Evolutionary conservation across 2,113 vertebrate species (phyloP).

Genomic region (Miniopterus natalensis): DNA sequence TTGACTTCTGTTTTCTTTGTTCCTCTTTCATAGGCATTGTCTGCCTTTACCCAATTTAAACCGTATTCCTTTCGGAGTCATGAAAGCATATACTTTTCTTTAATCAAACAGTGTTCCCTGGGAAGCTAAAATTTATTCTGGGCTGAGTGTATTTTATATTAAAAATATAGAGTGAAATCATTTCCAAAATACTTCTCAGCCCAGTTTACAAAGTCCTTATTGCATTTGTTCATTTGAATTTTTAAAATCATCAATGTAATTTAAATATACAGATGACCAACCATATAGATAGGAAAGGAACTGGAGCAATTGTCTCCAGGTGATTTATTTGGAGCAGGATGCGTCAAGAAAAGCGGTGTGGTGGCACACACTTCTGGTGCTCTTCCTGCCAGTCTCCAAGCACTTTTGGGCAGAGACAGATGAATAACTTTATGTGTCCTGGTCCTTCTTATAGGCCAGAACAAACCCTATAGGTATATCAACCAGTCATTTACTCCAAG

Average conservation of each 20-base stretch:
- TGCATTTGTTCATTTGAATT: conserved; percentile 69
- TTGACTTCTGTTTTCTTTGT: conserved; percentile 72
- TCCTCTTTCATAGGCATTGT: conserved; percentile 69
- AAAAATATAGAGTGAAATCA: conserved; percentile 60
- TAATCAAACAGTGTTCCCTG: conserved; percentile 71
- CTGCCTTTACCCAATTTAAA: conserved; percentile 77
- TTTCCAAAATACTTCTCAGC: conserved; percentile 68
- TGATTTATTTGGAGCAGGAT: not conserved
- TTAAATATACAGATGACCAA: conserved; percentile 59
- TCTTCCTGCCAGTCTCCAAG: not conserved
- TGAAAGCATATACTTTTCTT: conserved; percentile 75
- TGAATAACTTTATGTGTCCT: not conserved
- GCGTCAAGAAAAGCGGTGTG: not conserved
- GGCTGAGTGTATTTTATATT: conserved; percentile 63
- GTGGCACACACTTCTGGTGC: not conserved
- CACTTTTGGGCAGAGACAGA: not conserved
- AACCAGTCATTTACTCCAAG: not conserved
- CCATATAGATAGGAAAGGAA: not conserved
- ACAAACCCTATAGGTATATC: not conserved
- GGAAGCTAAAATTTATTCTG: conserved; percentile 74
- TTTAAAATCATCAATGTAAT: conserved; percentile 44
- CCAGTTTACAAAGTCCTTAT: conserved; percentile 58
- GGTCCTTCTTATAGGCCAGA: not conserved
- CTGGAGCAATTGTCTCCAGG: not conserved
- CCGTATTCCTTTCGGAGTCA: conserved; percentile 71